Percentiles rank a stretch among this genome's conserved stretches.
phyloP scores from a whole-genome alignment of 2,797 vertebrate genomes.

The Cynodonichthys magdalenae region DNA sequence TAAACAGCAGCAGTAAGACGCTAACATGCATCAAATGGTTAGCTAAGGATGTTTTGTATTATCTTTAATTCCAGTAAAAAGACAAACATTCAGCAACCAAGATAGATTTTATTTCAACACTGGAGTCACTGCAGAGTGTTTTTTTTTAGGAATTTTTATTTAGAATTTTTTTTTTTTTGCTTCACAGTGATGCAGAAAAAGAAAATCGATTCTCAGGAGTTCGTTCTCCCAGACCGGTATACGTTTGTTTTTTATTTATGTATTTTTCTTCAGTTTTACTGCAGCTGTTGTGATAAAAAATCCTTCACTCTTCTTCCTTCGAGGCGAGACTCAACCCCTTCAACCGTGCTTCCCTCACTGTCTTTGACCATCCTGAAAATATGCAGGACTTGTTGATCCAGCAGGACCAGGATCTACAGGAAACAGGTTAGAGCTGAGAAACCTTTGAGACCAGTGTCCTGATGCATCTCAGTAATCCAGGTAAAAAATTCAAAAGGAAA shows the following conservation, averaged over 20 bases:
- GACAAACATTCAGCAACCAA: no score
- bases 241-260: neutral
- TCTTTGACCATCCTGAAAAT: conserved; percentile 63
- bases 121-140: neutral
- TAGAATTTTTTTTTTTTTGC: conserved; percentile 3
- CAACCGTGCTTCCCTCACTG: conserved; percentile 66
- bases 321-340: conserved; percentile 83
- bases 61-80: no score
- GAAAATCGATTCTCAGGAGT: conserved; percentile 50
- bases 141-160: no score
- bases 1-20: neutral
- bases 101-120: neutral
- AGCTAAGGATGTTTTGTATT: no score
- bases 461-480: no score
- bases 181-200: conserved; percentile 57
- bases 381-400: conserved; percentile 26
- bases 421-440: conserved; percentile 52
- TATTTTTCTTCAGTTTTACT: neutral
- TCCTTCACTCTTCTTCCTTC: conserved; percentile 18
- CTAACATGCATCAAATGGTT: conserved; percentile 1
- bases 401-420: conserved; percentile 31
- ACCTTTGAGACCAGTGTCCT: neutral
- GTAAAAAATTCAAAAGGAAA: no score
- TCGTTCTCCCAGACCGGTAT: conserved; percentile 74
- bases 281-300: neutral